These are phyloP conservation scores for Probosciger aterrimus DNA, from an alignment of 2,113 vertebrate genomes.

Conservation along the genomic window DNA sequence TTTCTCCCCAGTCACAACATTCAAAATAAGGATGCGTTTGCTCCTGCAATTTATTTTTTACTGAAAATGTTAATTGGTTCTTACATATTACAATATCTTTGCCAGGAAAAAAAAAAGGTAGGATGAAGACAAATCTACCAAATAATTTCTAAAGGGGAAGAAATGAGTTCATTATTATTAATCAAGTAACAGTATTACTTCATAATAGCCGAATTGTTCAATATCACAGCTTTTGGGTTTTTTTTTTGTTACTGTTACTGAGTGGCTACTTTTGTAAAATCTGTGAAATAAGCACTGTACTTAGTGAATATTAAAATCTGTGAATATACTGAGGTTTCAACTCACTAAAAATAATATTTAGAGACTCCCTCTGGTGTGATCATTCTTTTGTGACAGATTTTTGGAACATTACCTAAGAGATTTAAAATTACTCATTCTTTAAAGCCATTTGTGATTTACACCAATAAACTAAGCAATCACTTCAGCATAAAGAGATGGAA, in stretches of 20 bases:
- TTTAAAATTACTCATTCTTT: background rate
- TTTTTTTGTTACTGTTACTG: background rate
- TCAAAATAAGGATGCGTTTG: background rate
- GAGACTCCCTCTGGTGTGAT: background rate
- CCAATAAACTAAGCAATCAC: background rate
- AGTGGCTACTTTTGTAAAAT: background rate
- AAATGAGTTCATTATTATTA: background rate
- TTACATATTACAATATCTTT: background rate
- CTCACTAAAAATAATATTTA: background rate
- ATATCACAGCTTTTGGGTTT: background rate
- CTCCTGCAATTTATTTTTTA: background rate
- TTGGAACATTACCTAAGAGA: background rate
- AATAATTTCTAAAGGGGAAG: background rate
- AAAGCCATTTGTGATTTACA: background rate
- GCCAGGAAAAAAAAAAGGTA: background rate
- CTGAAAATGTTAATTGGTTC: background rate
- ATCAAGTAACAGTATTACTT: background rate
- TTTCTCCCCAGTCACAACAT: background rate
- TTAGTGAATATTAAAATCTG: background rate
- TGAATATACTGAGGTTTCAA: background rate
- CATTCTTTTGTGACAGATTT: background rate
- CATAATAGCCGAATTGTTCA: background rate
- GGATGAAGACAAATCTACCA: background rate
- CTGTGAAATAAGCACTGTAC: background rate
- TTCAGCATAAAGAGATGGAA: background rate